Evolutionary conservation across 2,888 invertebrate species (phyloP), one percentile per base, ranked within the genome.

Genomic region (Linyphia triangularis): DNA sequence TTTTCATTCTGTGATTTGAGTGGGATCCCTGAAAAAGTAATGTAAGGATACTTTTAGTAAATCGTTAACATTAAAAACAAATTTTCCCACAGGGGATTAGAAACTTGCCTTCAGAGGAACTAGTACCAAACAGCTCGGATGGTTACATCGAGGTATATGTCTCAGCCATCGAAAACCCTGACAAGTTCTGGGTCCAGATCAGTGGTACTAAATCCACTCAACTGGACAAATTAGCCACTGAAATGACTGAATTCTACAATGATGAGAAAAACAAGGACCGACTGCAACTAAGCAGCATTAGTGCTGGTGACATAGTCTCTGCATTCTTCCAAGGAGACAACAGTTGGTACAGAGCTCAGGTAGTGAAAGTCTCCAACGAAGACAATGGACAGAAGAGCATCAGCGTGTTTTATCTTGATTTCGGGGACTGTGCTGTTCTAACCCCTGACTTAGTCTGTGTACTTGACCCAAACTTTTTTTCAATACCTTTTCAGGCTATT

Each of bases 191-290:
- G 97, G 94, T 98, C 10, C 98, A 98, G 93, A 91, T 93, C 9
- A 91, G 93, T 26, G 96, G 96, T 0, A 94, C 96, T 0, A 95
- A 95, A 91, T 95, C 96, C 0, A 94, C 95, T 7, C 95, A 96
- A 92, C 93, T 98, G 19, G 97, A 98, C 92, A 94, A 95, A 72
- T 93, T 98, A 40, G 96, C 96, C 5, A 94, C 95, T 6, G 94
- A 95, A 86, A 97, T 98, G 97, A 96, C 96, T 0, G 95, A 95
- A 4, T 97, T 96, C 92, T 98, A 97, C 92, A 93, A 93, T 63
- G 85, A 85, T n/a, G 73, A 78, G 57, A 81, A 70, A 37, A 79
- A 75, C 24, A 67, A 85, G 19, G 84, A 57, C 5, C 43, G 40
- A 7, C 59, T 61, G 7, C 78, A 61, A 26, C 37, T 73, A 13